Percentiles rank a stretch among this genome's conserved stretches.
These are phyloP conservation scores for Formicarius rufipectus DNA, from an alignment of 2,113 vertebrate species.

Conservation along the genomic window DNA sequence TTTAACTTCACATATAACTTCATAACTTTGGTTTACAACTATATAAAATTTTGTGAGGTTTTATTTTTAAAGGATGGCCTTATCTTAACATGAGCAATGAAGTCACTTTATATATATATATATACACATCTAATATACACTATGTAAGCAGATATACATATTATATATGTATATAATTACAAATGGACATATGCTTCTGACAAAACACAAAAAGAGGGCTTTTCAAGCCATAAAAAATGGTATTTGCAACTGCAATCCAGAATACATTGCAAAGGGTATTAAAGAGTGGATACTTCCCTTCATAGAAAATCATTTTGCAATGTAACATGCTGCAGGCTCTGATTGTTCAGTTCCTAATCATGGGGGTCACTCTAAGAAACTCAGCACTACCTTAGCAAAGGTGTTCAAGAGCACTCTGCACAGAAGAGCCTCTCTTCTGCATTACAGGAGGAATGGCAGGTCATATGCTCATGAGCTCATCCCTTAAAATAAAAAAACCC, in stretches of 20 bases:
- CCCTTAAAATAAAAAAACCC: neutral
- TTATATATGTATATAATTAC: neutral
- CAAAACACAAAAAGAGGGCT: neutral
- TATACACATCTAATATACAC: neutral
- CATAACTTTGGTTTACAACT: neutral
- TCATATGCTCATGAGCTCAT: neutral
- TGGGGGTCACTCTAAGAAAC: neutral
- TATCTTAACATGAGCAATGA: neutral
- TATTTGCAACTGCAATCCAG: neutral
- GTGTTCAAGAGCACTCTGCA: neutral
- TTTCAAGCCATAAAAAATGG: neutral
- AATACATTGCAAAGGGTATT: neutral
- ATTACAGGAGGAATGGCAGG: slow-evolving; percentile 13
- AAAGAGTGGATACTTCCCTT: neutral
- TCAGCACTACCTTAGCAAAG: slow-evolving; percentile 5
- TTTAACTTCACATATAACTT: slow-evolving; percentile 10
- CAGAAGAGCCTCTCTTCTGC: neutral
- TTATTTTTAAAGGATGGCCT: neutral
- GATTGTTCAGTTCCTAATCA: neutral
- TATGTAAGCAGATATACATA: neutral
- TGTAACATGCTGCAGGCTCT: neutral
- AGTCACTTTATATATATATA: neutral
- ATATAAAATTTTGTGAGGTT: neutral
- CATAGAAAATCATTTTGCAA: neutral
- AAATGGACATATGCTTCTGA: neutral